Evolutionary conservation across 2,113 vertebrate species (phyloP).

Genomic region (Argyrosomus japonicus): DNA sequence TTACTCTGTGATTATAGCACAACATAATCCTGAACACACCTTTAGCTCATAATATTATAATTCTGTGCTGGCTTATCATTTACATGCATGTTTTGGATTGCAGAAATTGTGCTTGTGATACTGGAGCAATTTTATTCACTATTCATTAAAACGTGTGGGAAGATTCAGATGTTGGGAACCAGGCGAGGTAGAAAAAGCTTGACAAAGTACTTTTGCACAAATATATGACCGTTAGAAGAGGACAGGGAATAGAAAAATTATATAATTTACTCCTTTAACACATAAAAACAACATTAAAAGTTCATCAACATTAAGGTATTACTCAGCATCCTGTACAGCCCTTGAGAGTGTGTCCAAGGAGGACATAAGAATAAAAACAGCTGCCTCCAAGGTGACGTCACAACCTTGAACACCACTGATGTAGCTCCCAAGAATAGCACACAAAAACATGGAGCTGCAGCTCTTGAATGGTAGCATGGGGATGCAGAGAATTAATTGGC

Average conservation of each 20-base stretch:
- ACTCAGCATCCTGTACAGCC: slow-evolving; percentile 68
- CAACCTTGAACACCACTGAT: slow-evolving; percentile 69
- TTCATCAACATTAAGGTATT: slow-evolving; percentile 57
- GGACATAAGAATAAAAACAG: slow-evolving; percentile 78
- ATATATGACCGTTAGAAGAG: slow-evolving; percentile 5
- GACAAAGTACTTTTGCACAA: not conserved
- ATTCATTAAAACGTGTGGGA: not conserved
- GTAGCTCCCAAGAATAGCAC: slow-evolving; percentile 73
- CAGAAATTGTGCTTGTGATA: not conserved
- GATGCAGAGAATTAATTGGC: slow-evolving; percentile 72
- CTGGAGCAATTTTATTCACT: not conserved
- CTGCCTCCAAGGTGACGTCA: slow-evolving; percentile 69
- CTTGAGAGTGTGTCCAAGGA: slow-evolving; percentile 52
- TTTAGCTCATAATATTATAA: slow-evolving; percentile 32
- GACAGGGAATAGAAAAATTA: slow-evolving; percentile 11
- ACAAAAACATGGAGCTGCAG: slow-evolving; percentile 54
- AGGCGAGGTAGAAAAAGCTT: not conserved
- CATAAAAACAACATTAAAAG: slow-evolving; percentile 18
- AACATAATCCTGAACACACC: slow-evolving; percentile 61
- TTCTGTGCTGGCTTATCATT: not conserved
- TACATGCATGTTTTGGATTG: not conserved
- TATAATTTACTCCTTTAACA: slow-evolving; percentile 6
- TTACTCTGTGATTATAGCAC: slow-evolving; percentile 54
- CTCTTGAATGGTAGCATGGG: slow-evolving; percentile 43
- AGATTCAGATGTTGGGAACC: not conserved